Evolutionary conservation across 2,888 invertebrate species (phyloP).

Genomic region (Lacanobia oleracea): DNA sequence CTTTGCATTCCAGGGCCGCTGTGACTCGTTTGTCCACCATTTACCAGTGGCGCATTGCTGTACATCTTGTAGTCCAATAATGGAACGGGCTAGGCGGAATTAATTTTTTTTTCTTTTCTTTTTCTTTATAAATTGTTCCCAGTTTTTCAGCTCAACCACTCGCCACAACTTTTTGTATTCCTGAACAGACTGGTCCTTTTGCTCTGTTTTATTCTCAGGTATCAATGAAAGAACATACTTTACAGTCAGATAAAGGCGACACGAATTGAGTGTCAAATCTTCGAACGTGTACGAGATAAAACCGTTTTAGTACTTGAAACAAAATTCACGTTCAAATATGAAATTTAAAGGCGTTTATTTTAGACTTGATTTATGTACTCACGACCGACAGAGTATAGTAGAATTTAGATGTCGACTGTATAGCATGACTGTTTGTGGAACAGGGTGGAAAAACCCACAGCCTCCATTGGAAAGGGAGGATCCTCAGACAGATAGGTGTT

Average conservation of each 20-base stretch:
- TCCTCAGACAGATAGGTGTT: too few relatives aligned
- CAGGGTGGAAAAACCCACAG: background rate
- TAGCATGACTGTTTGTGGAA: background rate
- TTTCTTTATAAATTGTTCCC: background rate
- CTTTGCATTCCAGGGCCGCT: too few relatives aligned
- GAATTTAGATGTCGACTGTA: background rate
- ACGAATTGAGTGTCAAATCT: conserved; percentile 52
- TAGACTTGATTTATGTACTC: conserved; percentile 5
- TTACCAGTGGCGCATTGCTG: too few relatives aligned
- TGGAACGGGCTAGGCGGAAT: too few relatives aligned
- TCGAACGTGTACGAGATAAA: conserved; percentile 44
- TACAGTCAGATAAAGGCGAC: conserved; percentile 26
- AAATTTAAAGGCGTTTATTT: conserved; percentile 29
- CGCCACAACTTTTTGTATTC: background rate
- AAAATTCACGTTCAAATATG: conserved; percentile 32
- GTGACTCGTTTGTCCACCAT: too few relatives aligned
- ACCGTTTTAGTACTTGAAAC: conserved; percentile 29
- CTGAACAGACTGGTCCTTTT: background rate
- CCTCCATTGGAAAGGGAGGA: too few relatives aligned
- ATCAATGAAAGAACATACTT: conserved; percentile 6
- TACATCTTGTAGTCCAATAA: too few relatives aligned
- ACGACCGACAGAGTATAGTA: too few relatives aligned
- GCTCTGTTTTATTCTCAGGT: background rate
- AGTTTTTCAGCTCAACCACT: background rate
- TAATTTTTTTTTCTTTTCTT: too few relatives aligned